Percentiles rank a stretch among this genome's conserved stretches.
These are phyloP conservation scores for Macropis europaea DNA, from an alignment of 2,888 invertebrate genomes.

Conservation along the genomic window DNA sequence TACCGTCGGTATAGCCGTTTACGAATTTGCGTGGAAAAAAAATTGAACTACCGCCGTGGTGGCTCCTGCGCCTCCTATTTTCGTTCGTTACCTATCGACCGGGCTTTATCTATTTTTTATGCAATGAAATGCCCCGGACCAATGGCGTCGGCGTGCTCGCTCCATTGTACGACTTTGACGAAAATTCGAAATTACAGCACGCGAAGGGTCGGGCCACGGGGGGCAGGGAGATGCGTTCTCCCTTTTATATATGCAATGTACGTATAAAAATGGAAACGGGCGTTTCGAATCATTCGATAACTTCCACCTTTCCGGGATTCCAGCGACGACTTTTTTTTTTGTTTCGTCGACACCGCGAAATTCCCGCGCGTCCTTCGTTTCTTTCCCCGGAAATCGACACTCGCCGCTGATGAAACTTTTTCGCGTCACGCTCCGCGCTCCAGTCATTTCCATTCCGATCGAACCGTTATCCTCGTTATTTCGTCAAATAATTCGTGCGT, in stretches of 20 bases:
- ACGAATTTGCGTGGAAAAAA: conserved; percentile 73
- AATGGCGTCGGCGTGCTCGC: conserved; percentile 51
- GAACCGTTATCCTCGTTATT: no score
- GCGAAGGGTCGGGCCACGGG: no score
- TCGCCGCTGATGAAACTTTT: conserved; percentile 10
- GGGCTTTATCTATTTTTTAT: conserved; percentile 74
- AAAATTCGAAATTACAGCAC: conserved; percentile 64
- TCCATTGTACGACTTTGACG: conserved; percentile 61
- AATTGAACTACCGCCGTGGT: conserved; percentile 66
- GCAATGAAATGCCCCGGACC: conserved; percentile 69
- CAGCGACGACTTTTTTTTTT: background rate
- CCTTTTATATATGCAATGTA: conserved; percentile 35
- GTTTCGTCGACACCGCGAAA: background rate
- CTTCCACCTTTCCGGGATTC: conserved; percentile 32
- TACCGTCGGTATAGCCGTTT: conserved; percentile 70
- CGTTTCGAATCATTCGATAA: conserved; percentile 51
- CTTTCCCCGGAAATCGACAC: conserved; percentile 5
- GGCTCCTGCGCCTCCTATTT: conserved; percentile 66
- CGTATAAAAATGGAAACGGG: conserved; percentile 41
- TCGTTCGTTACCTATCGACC: conserved; percentile 76
- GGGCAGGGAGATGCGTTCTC: conserved; percentile 29
- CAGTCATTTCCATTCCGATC: background rate
- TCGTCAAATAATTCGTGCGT: no score
- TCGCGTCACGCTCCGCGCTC: background rate
- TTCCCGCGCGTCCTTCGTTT: background rate